phyloP scores from a whole-genome alignment of 2,888 invertebrate genomes.

The Eristalis pertinax region DNA sequence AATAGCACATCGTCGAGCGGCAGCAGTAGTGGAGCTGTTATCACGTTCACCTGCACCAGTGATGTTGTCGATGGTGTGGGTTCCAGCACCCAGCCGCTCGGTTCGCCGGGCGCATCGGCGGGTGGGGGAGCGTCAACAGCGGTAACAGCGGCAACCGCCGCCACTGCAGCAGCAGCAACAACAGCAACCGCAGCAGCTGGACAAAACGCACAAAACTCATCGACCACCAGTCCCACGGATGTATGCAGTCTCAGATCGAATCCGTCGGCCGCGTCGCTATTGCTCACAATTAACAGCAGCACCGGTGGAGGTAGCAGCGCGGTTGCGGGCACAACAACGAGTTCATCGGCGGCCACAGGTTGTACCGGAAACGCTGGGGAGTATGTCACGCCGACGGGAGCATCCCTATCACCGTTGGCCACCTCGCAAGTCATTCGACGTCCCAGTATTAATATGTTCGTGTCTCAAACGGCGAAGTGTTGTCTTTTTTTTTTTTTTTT shows the following conservation, averaged over 20 bases:
- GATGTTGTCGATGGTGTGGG: constrained; percentile 74
- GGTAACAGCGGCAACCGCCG: too few species aligned
- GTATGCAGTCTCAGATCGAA: constrained; percentile 80
- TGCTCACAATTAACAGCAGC: constrained; percentile 77
- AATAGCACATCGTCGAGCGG: constrained; percentile 79
- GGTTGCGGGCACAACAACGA: constrained; percentile 42
- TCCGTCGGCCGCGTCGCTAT: constrained; percentile 79
- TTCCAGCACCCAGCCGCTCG: constrained; percentile 39
- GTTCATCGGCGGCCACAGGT: constrained; percentile 45
- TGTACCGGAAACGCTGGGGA: constrained; percentile 74
- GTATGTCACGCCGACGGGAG: constrained; percentile 71
- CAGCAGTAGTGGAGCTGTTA: constrained; percentile 78
- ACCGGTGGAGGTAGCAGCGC: constrained; percentile 75
- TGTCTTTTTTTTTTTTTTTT: too few species aligned
- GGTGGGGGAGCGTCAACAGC: constrained; percentile 71
- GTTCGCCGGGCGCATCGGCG: constrained; percentile 74
- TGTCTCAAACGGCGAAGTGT: constrained; percentile 59
- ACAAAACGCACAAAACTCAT: constrained; percentile 77
- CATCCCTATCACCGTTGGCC: constrained; percentile 80
- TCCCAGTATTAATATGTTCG: constrained; percentile 82
- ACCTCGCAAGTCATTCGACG: constrained; percentile 81
- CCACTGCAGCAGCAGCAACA: not conserved
- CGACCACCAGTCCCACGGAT: constrained; percentile 80
- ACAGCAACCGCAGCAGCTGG: constrained; percentile 48
- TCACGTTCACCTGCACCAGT: constrained; percentile 78